Base-by-base conservation (phyloP, 2,888 invertebrate genomes). In the Conistra vaccinii region DNA sequence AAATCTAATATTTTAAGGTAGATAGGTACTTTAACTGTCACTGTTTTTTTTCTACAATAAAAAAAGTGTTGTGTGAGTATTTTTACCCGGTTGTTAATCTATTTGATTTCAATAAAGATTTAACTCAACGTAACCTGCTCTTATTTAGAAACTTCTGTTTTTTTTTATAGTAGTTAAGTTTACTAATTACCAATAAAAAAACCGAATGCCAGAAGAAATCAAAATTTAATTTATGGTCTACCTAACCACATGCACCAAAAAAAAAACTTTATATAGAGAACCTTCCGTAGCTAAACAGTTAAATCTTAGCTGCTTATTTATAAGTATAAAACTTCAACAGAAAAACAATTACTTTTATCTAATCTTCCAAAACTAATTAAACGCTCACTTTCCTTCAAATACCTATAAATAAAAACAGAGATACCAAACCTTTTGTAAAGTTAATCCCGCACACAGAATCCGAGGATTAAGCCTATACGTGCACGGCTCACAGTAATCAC, bases 401-500 rank as follows among this genome's bases (percentile, higher is more conserved):
- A 62, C 14, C 2, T 55, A 39, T 39, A 58, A 84, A 61, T 32
- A 75, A 78, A 82, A 84, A 67, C 73, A 60, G 26, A 63, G 45
- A 73, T 32, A 60, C 55, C 53, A 77, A 85, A 68, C 58, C 73
- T 73, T 65, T 69, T 81, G 73, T 76, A 80, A 79, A 86, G 74
- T 69, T 77, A 81, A 85, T 80, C 81, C 81, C 74, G 71, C 58
- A 84, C 83, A 86, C 85, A 85, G 85, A 89, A 87, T 88, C 83
- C 84, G 78, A 73, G 87, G 91, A 92, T 92, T 90, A 91, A 88
- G 87, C 89, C 86, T 87, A 86, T 89, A 89, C 90, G 88, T 80
- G 87, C 81, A 84, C 78, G 80, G 75, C 85, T 86, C 86, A 61
- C 83, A 86, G 91, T 92, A 92, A 93, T 93, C 93, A 90, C 89